Evolutionary conservation across 2,888 invertebrate genomes (phyloP).

Genomic region (Drosophila stalkeri): DNA sequence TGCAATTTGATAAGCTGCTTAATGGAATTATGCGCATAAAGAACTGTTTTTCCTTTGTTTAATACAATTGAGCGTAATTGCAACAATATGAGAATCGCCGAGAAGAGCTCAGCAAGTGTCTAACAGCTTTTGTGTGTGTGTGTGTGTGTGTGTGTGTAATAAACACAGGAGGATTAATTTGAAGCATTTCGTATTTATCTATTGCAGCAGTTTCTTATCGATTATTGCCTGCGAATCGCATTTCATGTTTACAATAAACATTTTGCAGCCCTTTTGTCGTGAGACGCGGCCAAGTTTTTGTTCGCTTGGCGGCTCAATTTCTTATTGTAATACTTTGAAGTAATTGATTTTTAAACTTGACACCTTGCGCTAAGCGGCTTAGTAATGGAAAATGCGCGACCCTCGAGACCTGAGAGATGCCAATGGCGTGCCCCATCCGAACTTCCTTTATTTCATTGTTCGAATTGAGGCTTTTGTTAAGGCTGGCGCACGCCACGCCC

Average conservation of each 20-base stretch:
- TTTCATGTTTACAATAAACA: slow-evolving; percentile 45
- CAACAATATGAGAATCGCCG: slow-evolving; percentile 8
- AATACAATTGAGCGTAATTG: slow-evolving; percentile 9
- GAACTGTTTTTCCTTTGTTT: neutral
- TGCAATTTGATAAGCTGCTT: neutral
- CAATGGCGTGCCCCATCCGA: neutral
- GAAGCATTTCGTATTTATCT: slow-evolving; percentile 10
- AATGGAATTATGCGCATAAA: neutral
- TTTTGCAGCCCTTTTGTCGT: slow-evolving; percentile 33
- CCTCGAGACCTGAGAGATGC: slow-evolving; percentile 24
- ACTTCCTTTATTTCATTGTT: slow-evolving; percentile 21
- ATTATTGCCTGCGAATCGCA: slow-evolving; percentile 43
- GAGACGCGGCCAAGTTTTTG: slow-evolving; percentile 22
- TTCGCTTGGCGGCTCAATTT: slow-evolving; percentile 26
- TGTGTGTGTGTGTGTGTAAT: neutral
- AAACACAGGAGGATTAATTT: neutral
- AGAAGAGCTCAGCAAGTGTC: neutral
- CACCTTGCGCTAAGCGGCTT: slow-evolving; percentile 76
- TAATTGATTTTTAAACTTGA: slow-evolving; percentile 81
- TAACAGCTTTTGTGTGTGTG: neutral
- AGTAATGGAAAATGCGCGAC: slow-evolving; percentile 55
- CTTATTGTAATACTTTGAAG: slow-evolving; percentile 61
- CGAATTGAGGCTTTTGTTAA: slow-evolving; percentile 40
- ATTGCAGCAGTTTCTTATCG: slow-evolving; percentile 38
- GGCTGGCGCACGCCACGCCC: slow-evolving; percentile 11